Base-by-base conservation (phyloP, 2,888 invertebrate genomes). In the Kuschelorhynchus macadamiae region DNA sequence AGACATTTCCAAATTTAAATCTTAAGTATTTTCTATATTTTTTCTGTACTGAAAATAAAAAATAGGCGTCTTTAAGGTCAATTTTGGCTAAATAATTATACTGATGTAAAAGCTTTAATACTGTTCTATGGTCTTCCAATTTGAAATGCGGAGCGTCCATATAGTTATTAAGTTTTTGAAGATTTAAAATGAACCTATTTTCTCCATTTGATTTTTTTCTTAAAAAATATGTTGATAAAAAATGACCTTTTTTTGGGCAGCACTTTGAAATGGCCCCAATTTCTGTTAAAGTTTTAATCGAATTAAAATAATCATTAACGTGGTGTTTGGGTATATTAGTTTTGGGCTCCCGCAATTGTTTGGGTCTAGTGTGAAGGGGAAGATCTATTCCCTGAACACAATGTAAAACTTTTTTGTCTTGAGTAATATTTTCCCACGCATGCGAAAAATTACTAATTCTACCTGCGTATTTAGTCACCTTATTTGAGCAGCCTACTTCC, bases 381-480 rank as follows among this genome's bases (percentile, higher is more conserved):
- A 36, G 36, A 11, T 3, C n/a, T 36, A 36, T 36, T 36, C 16
- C 14, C 12, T 47, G 16, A 14, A n/a, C 41, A 3, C 41, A 41
- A 5, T 41, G 3, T 25, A 25, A 36, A 12, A 36, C 36, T 36
- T 3, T n/a, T 4, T 4, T 36, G n/a, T n/a, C n/a, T n/a, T n/a
- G n/a, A n/a, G n/a, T n/a, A n/a, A n/a, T n/a, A n/a, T n/a, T n/a
- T n/a, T n/a, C n/a, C n/a, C n/a, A n/a, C n/a, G n/a, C 36, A 7
- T 36, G 36, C 11, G 36, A 7, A 11, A 36, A 7, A 12, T 36
- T 9, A 7, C 11, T 9, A 7, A 36, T 7, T 7, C 36, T 4
- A 36, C 36, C 36, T n/a, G 36, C 36, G 11, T 36, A n/a, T 36
- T 36, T 12, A 16, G 16, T 50, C 33, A 50, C 52, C 52, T 50